Evolutionary conservation across 1,140 invertebrate genomes (phyloP).

Genomic region (Eupeodes corollae): DNA sequence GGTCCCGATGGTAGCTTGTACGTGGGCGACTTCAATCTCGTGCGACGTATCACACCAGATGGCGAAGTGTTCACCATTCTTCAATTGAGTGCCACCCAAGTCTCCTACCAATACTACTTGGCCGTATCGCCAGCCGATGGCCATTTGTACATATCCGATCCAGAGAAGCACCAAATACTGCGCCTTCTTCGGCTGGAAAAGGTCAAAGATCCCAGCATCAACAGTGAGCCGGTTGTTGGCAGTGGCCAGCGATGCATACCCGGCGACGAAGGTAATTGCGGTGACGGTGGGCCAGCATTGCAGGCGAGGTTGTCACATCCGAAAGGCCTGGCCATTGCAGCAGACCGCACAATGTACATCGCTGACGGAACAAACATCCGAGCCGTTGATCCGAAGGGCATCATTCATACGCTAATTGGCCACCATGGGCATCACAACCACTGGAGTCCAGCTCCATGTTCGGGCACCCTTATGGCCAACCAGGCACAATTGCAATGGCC

Average conservation of each 20-base stretch:
- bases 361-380: constrained; percentile 89
- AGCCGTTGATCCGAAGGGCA: constrained; percentile 76
- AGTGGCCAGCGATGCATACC: constrained; percentile 93
- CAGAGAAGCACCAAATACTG: constrained; percentile 79
- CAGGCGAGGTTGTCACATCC: constrained; percentile 88
- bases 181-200: constrained; percentile 61
- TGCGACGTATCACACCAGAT: constrained; percentile 82
- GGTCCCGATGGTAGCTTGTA: constrained; percentile 93
- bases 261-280: constrained; percentile 80
- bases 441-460: constrained; percentile 79
- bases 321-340: constrained; percentile 87
- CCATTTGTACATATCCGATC: constrained; percentile 90
- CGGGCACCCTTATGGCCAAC: constrained; percentile 63
- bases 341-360: constrained; percentile 86
- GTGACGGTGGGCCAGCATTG: constrained; percentile 82
- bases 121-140: constrained; percentile 91
- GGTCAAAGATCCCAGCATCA: constrained; percentile 68
- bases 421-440: constrained; percentile 85
- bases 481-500: constrained; percentile 91
- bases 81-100: constrained; percentile 83
- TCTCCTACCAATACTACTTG: constrained; percentile 90
- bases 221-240: constrained; percentile 84
- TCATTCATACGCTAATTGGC: constrained; percentile 90
- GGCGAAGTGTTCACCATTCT: constrained; percentile 85
- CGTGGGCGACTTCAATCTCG: constrained; percentile 93